phyloP scores from a whole-genome alignment of 2,888 invertebrate genomes.

The Pyrrhosoma nymphula region DNA sequence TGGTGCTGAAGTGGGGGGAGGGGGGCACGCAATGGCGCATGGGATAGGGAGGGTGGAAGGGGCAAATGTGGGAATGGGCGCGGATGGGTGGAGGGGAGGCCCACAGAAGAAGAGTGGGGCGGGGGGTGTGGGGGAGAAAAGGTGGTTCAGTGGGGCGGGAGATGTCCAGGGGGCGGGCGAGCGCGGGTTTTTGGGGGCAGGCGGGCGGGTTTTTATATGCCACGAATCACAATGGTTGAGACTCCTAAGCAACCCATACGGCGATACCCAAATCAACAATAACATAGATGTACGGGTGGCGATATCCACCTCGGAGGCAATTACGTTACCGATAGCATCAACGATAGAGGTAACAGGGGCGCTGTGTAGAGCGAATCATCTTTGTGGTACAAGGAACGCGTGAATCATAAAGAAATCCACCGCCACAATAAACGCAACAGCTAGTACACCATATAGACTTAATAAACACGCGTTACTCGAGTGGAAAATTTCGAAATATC shows the following conservation, averaged over 20 bases:
- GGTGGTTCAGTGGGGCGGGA: slow-evolving; percentile 28
- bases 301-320: not conserved
- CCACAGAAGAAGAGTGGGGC: not conserved
- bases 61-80: not conserved
- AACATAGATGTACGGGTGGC: not conserved
- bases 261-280: not conserved
- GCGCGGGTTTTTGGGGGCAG: not conserved
- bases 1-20: not conserved
- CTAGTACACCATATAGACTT: too few relatives aligned
- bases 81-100: not conserved
- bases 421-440: too few relatives aligned
- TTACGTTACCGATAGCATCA: not conserved
- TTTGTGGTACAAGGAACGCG: too few relatives aligned
- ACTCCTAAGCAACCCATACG: not conserved
- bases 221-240: not conserved
- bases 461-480: too few relatives aligned
- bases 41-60: slow-evolving; percentile 5
- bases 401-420: too few relatives aligned
- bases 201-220: not conserved
- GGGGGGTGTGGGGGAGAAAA: not conserved
- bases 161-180: not conserved
- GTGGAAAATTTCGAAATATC: too few relatives aligned
- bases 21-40: slow-evolving; percentile 47
- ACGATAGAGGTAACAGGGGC: too few relatives aligned
- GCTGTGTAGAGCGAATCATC: too few relatives aligned